A percentile compares a stretch with the other conserved stretches of the same genome.
Conservation (phyloP, 2,797 vertebrate genomes). For the Pseudochirops corinnae region DNA sequence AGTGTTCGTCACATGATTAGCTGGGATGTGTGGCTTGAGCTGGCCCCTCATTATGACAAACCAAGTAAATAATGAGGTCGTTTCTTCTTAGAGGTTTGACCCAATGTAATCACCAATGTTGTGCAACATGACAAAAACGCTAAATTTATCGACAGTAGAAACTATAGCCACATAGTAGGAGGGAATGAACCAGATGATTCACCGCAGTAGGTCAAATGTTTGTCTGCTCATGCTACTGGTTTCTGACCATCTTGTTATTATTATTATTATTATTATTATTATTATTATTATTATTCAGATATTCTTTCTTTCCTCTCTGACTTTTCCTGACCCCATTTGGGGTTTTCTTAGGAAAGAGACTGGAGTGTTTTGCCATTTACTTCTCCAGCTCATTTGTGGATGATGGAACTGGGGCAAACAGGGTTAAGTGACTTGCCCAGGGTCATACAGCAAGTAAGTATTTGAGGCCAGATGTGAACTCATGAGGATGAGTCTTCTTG, state of each 20-base stretch:
- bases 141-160: not conserved
- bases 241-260: not conserved
- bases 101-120: not conserved
- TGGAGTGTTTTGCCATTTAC: not conserved
- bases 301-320: not conserved
- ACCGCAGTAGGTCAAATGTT: not conserved
- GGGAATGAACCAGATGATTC: not conserved
- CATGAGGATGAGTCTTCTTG: not conserved
- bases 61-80: not conserved
- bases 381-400: not conserved
- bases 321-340: not conserved
- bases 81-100: constrained; percentile 23
- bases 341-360: not conserved
- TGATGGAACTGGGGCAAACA: not conserved
- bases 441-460: not conserved
- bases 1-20: not conserved
- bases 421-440: not conserved
- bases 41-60: not conserved
- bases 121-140: constrained; percentile 12
- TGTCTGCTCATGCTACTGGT: not conserved
- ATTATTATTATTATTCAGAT: not conserved
- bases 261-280: too few relatives aligned
- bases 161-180: not conserved
- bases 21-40: constrained; percentile 21
- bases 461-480: not conserved